These are phyloP conservation scores for Stenchaetothrips biformis DNA, from an alignment of 2,888 invertebrate species.

Conservation along the genomic window DNA sequence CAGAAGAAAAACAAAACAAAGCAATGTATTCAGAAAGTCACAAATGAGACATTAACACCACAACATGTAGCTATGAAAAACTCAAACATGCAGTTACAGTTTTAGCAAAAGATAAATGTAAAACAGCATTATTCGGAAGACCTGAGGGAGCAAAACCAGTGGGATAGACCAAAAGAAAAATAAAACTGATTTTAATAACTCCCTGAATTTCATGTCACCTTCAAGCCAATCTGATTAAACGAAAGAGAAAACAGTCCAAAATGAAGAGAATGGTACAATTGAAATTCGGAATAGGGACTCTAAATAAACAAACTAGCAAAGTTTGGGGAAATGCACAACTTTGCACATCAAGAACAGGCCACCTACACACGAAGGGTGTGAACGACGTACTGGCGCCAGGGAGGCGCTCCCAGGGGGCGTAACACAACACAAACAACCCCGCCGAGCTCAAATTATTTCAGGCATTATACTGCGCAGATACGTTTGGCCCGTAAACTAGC, in stretches of 20 bases:
- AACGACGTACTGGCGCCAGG: background rate
- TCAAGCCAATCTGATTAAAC: background rate
- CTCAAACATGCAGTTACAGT: background rate
- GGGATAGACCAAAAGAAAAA: background rate
- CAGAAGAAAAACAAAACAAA: background rate
- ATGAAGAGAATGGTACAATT: background rate
- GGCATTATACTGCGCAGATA: background rate
- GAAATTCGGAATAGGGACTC: background rate
- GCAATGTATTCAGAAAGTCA: background rate
- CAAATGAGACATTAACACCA: background rate
- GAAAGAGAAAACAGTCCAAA: too few relatives aligned
- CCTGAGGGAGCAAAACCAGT: background rate
- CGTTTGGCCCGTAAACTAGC: background rate
- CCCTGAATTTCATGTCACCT: background rate
- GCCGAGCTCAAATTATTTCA: background rate
- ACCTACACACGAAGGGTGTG: background rate
- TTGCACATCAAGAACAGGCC: background rate
- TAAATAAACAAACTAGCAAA: background rate
- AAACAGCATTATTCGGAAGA: background rate
- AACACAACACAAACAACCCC: background rate
- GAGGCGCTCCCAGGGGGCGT: background rate
- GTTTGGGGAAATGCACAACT: background rate
- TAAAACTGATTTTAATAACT: background rate
- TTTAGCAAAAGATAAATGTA: background rate
- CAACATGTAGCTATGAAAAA: background rate